Evolutionary conservation across 2,797 vertebrate genomes (phyloP), one percentile per base, ranked within the genome.

Genomic region (Gallinago solitaria): DNA sequence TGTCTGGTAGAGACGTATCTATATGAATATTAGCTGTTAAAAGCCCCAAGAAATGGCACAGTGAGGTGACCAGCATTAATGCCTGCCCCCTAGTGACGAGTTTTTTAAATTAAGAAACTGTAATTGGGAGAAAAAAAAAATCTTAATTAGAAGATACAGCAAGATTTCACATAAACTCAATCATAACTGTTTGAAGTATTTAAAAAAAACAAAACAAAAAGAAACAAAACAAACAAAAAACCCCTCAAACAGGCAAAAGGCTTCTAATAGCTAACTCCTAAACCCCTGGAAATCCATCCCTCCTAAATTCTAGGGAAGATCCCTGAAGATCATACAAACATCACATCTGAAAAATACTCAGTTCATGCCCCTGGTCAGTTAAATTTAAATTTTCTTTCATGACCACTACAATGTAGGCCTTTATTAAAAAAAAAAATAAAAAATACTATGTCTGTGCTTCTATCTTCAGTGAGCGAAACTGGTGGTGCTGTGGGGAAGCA

Each of bases 21-120:
- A 14, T 4, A 3, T 1, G 41, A 27, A 16, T 11, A 39, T 1
- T 4, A 35, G n/a, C 41, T 43, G 47, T 16, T 2, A 16, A 61
- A 48, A 95, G 82, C 57, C 47, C 64, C 60, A 37, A 10, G 21
- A 56, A 51, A n/a, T 5, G 47, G 56, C 54, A 53, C 45, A 70
- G 67, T 24, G 59, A 78, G 6, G 39, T 8, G 30, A 77, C 6
- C 28, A 88, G 79, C 53, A 37, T 25, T 43, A 68, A 53, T 43
- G 86, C 61, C 76, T 71, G 84, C 63, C 74, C 70, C 13, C 83
- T 83, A 53, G 59, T 35, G 83, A 85, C 13, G 4, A 21, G 16
- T 18, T 37, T 33, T 64, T 84, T 12, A 50, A 54, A 59, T 59
- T 16, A 91, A 43, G 32, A 85, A 89, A 60, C 9, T 11, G 3